Conservation (phyloP, 2,797 vertebrate species). For the Lutjanus argentimaculatus region DNA sequence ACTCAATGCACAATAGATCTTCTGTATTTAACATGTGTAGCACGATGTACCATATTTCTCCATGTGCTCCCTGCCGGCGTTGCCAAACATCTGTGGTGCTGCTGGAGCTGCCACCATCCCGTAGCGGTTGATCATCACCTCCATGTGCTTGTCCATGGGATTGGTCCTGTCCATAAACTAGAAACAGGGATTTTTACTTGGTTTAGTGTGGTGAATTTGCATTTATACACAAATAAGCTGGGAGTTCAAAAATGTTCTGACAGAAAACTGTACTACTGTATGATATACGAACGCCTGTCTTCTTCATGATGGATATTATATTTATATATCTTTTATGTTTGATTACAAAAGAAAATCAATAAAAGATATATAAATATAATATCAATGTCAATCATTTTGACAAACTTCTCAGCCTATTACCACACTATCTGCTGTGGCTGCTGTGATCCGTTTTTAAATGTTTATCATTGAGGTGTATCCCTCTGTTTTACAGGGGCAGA, state of each 20-base stretch:
- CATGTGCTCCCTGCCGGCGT: conserved; percentile 94
- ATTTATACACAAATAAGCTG: neutral
- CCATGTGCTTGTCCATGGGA: conserved; percentile 94
- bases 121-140: conserved; percentile 89
- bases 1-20: neutral
- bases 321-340: neutral
- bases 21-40: neutral
- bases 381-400: too few species aligned
- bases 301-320: neutral
- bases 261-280: neutral
- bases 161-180: conserved; percentile 88
- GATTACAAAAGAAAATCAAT: neutral
- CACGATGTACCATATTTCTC: conserved; percentile 92
- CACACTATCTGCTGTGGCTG: neutral
- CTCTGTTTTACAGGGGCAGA: neutral
- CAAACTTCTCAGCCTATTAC: neutral
- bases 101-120: conserved; percentile 87
- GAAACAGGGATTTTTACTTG: neutral
- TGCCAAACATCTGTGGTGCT: conserved; percentile 92
- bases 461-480: neutral
- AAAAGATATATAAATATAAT: too few species aligned
- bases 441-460: neutral
- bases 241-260: neutral
- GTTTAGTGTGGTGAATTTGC: neutral
- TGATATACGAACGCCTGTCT: neutral